Conservation (phyloP, 2,888 invertebrate species). For the Callyntrura guangdongensis region DNA sequence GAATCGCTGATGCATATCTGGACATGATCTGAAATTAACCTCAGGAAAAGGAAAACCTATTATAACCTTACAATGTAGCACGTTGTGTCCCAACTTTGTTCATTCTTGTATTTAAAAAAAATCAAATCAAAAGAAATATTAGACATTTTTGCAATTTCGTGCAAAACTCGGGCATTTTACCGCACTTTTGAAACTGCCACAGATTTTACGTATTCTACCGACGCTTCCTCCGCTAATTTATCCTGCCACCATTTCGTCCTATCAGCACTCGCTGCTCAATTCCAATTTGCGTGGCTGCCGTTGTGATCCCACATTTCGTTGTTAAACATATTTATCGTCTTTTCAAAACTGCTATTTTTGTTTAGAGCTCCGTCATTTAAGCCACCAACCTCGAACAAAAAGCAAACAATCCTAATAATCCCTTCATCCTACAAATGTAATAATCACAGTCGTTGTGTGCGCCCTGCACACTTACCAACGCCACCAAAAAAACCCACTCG, state of each 20-base stretch:
- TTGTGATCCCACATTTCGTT: background rate
- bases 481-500: background rate
- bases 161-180: too few relatives aligned
- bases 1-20: too few relatives aligned
- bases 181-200: too few relatives aligned
- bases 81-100: too few relatives aligned
- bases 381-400: constrained; percentile 19
- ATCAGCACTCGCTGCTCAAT: background rate
- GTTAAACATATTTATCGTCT: background rate
- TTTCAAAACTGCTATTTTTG: background rate
- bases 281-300: background rate
- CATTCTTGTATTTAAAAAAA: too few relatives aligned
- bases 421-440: constrained; percentile 6
- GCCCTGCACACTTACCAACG: background rate
- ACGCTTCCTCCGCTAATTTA: background rate
- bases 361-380: background rate
- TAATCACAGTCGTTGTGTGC: background rate
- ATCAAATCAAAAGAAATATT: too few relatives aligned
- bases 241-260: background rate
- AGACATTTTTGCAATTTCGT: too few relatives aligned
- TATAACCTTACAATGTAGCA: too few relatives aligned
- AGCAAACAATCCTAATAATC: constrained; percentile 47
- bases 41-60: too few relatives aligned
- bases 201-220: background rate
- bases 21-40: too few relatives aligned